Evolutionary conservation across 2,888 invertebrate species (phyloP).

Genomic region (Coelopa pilipes): DNA sequence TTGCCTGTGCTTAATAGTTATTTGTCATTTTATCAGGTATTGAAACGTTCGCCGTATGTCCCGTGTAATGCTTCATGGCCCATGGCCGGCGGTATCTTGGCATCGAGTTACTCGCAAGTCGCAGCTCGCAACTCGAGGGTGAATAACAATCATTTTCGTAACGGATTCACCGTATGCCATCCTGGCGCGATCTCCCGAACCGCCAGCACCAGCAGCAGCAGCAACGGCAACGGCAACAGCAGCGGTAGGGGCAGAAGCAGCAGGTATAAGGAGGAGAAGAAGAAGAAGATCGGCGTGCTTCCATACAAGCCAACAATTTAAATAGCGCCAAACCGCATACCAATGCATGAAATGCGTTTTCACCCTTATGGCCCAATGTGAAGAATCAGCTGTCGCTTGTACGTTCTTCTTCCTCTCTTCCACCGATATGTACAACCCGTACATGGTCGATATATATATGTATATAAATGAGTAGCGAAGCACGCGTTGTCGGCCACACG

Average conservation of each 20-base stretch:
- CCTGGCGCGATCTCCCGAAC: constrained; percentile 37
- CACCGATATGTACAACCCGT: neutral
- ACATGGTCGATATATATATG: neutral
- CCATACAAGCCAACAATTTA: constrained; percentile 23
- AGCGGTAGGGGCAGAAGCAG: too few species aligned
- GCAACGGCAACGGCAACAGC: constrained; percentile 1
- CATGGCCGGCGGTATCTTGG: neutral
- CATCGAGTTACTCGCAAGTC: neutral
- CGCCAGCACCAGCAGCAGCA: constrained; percentile 8
- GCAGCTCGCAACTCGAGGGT: constrained; percentile 19
- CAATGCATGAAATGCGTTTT: constrained; percentile 27
- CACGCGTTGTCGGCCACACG: neutral
- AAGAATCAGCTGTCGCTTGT: constrained; percentile 23
- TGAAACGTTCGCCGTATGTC: constrained; percentile 23
- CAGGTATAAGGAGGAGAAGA: too few species aligned
- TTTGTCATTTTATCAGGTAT: constrained; percentile 27
- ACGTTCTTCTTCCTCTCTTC: neutral
- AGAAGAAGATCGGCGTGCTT: constrained; percentile 18
- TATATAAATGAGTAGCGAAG: too few species aligned
- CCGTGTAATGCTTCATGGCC: constrained; percentile 16
- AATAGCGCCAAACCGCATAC: constrained; percentile 30
- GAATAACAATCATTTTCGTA: constrained; percentile 46
- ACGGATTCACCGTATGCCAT: constrained; percentile 62
- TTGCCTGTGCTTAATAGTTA: constrained; percentile 11
- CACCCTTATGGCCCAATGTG: constrained; percentile 24